Evolutionary conservation across 2,113 vertebrate genomes (phyloP).

Genomic region (Vombatus ursinus): DNA sequence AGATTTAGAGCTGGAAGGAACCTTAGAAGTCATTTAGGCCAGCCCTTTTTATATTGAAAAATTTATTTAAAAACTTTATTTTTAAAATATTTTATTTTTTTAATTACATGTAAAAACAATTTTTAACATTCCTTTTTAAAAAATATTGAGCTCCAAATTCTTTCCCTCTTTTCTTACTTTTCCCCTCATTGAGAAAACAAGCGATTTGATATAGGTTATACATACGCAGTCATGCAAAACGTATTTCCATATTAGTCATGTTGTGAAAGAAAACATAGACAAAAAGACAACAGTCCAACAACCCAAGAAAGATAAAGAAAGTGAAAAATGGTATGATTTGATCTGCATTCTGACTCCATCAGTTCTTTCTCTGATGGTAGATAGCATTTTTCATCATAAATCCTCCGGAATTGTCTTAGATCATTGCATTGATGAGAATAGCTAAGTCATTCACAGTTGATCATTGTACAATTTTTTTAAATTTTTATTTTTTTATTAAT

Average conservation of each 20-base stretch:
- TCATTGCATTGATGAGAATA: background rate
- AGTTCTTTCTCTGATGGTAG: background rate
- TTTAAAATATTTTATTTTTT: too few relatives aligned
- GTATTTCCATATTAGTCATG: background rate
- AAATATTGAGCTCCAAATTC: background rate
- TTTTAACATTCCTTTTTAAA: background rate
- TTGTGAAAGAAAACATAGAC: background rate
- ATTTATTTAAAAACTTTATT: too few relatives aligned
- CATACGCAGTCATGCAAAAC: too few relatives aligned
- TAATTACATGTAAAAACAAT: background rate
- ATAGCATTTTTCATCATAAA: background rate
- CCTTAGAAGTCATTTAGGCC: background rate
- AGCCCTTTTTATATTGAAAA: background rate
- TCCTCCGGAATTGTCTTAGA: background rate
- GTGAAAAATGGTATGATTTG: background rate
- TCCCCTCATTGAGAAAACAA: background rate
- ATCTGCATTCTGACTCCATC: background rate
- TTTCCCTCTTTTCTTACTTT: background rate
- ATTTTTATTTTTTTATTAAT: too few relatives aligned
- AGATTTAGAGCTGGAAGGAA: background rate
- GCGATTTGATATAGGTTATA: background rate
- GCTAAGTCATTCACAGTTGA: background rate
- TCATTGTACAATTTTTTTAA: background rate
- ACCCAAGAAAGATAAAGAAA: background rate
- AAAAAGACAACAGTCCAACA: background rate